Evolutionary conservation across 2,113 vertebrate genomes (phyloP).

Genomic region (Calonectris borealis): DNA sequence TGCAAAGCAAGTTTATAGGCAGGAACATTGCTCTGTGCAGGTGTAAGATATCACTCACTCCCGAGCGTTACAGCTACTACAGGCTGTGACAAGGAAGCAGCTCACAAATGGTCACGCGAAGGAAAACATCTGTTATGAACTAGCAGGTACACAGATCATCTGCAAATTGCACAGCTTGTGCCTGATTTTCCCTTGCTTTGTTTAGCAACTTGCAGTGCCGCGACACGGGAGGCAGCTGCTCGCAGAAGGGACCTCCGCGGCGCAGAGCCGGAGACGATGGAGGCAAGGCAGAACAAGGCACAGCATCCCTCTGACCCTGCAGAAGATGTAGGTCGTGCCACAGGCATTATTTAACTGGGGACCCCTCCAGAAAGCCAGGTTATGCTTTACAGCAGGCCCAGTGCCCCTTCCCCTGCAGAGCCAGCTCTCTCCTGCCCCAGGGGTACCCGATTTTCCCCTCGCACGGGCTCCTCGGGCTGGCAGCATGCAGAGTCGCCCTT

Average conservation of each 20-base stretch:
- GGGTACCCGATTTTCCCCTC: not conserved
- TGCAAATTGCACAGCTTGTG: conserved; percentile 39
- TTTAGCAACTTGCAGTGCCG: not conserved
- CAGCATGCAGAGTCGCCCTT: not conserved
- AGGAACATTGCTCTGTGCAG: not conserved
- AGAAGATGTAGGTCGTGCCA: accelerated
- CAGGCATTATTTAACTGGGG: accelerated
- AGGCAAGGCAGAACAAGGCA: not conserved
- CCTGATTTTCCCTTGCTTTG: conserved; percentile 12
- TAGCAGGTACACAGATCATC: conserved; percentile 52
- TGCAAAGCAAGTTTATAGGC: not conserved
- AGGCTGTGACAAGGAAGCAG: conserved; percentile 40
- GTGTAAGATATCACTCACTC: conserved; percentile 40
- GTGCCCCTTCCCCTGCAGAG: not conserved
- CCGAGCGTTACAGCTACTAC: not conserved
- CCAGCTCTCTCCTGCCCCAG: not conserved
- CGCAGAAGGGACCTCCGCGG: not conserved
- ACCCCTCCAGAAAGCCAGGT: not conserved
- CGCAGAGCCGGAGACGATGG: accelerated
- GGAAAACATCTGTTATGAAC: conserved; percentile 51
- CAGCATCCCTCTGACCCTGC: not conserved
- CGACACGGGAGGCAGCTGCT: not conserved
- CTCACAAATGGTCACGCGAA: conserved; percentile 24
- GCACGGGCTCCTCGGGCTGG: not conserved
- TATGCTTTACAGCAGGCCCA: accelerated